Base-by-base conservation (phyloP, 2,888 invertebrate genomes). In the Tetragonisca angustula region DNA sequence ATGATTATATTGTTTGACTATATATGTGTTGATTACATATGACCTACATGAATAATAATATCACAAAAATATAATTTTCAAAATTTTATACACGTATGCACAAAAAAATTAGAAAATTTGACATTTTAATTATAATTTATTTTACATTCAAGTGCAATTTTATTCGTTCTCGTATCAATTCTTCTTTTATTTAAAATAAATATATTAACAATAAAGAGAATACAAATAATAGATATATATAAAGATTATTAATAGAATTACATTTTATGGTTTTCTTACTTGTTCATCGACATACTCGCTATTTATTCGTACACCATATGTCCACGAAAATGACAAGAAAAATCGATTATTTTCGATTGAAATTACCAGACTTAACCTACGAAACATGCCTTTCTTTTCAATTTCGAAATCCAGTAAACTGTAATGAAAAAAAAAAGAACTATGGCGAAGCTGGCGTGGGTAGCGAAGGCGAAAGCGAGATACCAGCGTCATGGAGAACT, bases 401-500 rank as follows among this genome's bases (percentile, higher is more conserved):
- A 67, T 78, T 85, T 85, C 82, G 82, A 85, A 85, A 81, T 62
- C 67, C 43, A 32, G 74, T 6, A 59, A 70, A 65, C 49, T 32
- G 52, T 32, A 43, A 75, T 65, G 6, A 27, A 19, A 17, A 62
- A 61, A 81, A 43, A 43, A 9, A 36, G 9, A 36, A 43, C 9
- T 36, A 83, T 61, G 71, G 43, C 50, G 78, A 76, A 69, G 54
- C 69, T 54, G 61, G 80, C 79, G 89, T 88, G 84, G 89, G 88
- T 73, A 72, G 85, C 43, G 43, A 61, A 84, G 76, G 87, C 87
- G 85, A 89, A 87, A 85, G 87, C 82, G 82, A 79, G 83, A 81
- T 50, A 68, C 52, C 36, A 54, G 13, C 27, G 62, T 70, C 65
- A 76, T 32, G 59, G 68, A 62, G 43, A 61, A 59, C 62, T 75